Evolutionary conservation across 1,140 invertebrate genomes (phyloP), one percentile per base, ranked within the genome.

Genomic region (Lepidostoma basale): DNA sequence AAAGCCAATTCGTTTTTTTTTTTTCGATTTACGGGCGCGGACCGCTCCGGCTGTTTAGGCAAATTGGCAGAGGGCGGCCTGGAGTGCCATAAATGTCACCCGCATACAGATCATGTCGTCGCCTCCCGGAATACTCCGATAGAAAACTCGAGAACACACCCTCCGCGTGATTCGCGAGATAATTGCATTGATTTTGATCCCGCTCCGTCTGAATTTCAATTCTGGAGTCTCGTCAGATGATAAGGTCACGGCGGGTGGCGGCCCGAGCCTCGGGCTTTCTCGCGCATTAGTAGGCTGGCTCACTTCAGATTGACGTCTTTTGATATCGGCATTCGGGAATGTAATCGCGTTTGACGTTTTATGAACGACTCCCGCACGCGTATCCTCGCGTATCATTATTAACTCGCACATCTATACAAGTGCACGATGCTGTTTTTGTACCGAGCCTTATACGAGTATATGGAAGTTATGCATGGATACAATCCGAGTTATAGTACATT

Each of bases 1-100:
- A n/a, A 47, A 39, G 28, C 45, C 62, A 49, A 64, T 64, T 64
- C 62, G 30, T 64, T 64, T 52, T 40, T 33, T 40, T 64, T 64
- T 52, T 40, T 33, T 40, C 26, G 45, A 49, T 52, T 64, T 49
- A 30, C 62, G 44, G 58, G 54, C 18, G 33, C 44, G 44, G 44
- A n/a, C 40, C 59, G 33, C 60, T 40, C 26, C 42, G 20, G 8
- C 47, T 52, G 30, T 36, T 49, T 62, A 36, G 45, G 28, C 12
- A 52, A 54, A 39, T 64, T 25, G 22, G 23, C 28, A 18, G 1
- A 64, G 26, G 44, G 30, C 20, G 30, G 23, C 28, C 3, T 33
- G 44, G 33, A 22, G 59, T 28, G 42, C 59, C 42, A 62, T 62
- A 62, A 62, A 25, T 64, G 62, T 54, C 62, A 64, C 54, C 45